Evolutionary conservation across 1,140 invertebrate genomes (phyloP), one percentile per base, ranked within the genome.

Genomic region (Parapsyche elsis): DNA sequence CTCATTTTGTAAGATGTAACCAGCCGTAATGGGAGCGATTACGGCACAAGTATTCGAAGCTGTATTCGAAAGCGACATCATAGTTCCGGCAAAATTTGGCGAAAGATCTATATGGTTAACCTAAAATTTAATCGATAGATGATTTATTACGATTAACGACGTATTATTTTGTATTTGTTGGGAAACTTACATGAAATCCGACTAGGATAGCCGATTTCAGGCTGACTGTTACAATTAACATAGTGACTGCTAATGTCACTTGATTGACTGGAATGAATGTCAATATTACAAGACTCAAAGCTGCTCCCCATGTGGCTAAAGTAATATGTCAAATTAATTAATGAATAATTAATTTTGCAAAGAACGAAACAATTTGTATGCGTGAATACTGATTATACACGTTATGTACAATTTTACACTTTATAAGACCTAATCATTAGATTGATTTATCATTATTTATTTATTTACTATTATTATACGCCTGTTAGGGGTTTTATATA

Each of bases 51-150:
- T 82, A 53, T 93, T 94, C 0, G 93, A 92, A 24, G 90, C 83
- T 1, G 91, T 90, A 85, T 94, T 94, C 0, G 92, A 91, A 9
- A 94, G 86, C 0, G 92, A 92, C 88, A 94, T 91, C 70, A 96
- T 87, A 0, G 93, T 91, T 1, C 95, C 94, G 1, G 94, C 92
- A 85, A 93, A 94, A 84, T 95, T 94, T 0, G 94, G 94, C 0
- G 94, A 93, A 45, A 95, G 87, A 85, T 95, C 94, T 80, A 95
- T 90, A 19, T 93, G 92, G 84, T 93, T 93, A 9, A 93, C 88
- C 84, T 92, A 86, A 78, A 85, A 57, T 70, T 64, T 10, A 7
- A 76, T 64, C 5, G 9, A 76, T 38, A 57, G 9, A 21, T 64
- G 64, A 67, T 16, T 46, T n/a, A n/a, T 53, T 76, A 26, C 4